Conservation (phyloP, 1,140 invertebrate genomes). For the Antheraea mylitta region DNA sequence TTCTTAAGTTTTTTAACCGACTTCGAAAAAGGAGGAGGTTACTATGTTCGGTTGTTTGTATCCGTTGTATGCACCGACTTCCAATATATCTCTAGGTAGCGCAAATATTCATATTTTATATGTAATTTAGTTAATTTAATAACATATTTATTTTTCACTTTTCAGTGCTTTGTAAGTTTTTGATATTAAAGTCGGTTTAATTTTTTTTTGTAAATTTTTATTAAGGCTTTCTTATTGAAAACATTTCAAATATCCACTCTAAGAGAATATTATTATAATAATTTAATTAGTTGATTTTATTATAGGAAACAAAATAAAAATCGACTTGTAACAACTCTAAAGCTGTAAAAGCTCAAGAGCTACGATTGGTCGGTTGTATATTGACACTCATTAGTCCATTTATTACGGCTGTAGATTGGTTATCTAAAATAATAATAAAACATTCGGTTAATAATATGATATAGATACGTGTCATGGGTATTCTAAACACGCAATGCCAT, state of each 20-base stretch:
- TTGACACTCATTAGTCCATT: conserved; percentile 69
- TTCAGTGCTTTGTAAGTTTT: too few species aligned
- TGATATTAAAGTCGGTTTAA: too few species aligned
- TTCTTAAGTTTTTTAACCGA: too few species aligned
- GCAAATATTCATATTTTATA: too few species aligned
- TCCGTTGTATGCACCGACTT: too few species aligned
- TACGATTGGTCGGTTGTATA: conserved; percentile 49
- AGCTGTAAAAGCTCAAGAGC: conserved; percentile 15
- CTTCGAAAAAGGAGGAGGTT: too few species aligned
- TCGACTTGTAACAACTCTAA: conserved; percentile 12
- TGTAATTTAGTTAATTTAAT: too few species aligned
- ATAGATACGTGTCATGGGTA: conserved; percentile 29
- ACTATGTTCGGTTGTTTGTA: too few species aligned
- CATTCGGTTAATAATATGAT: conserved; percentile 47
- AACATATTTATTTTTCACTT: too few species aligned
- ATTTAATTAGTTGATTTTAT: neutral
- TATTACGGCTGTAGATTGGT: conserved; percentile 60
- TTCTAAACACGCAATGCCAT: conserved; percentile 33
- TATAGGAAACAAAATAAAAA: neutral
- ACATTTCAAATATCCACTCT: neutral
- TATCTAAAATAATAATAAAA: conserved; percentile 56
- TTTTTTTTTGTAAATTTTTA: too few species aligned
- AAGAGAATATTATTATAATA: neutral
- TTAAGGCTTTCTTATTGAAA: neutral
- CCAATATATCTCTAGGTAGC: too few species aligned